Evolutionary conservation across 2,797 vertebrate genomes (phyloP).

Genomic region (Sebastolobus alascanus): DNA sequence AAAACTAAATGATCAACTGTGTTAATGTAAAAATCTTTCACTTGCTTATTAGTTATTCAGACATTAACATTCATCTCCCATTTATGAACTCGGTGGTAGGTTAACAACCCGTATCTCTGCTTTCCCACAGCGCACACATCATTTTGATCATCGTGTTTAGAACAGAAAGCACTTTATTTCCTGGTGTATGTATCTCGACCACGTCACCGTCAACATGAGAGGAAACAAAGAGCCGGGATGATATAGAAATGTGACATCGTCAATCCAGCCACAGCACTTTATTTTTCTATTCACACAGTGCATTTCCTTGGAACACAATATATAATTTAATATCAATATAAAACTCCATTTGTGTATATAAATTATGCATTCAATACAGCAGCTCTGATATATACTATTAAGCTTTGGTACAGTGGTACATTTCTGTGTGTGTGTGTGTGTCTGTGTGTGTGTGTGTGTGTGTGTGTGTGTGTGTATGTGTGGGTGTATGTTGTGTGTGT

Average conservation of each 20-base stretch:
- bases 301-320: conserved; percentile 92
- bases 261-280: conserved; percentile 91
- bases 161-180: conserved; percentile 10
- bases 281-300: conserved; percentile 92
- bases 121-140: conserved; percentile 1
- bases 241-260: conserved; percentile 91
- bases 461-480: conserved; percentile 17
- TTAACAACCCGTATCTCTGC: conserved; percentile 4
- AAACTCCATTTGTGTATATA: conserved; percentile 93
- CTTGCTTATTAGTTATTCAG: conserved; percentile 8
- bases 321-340: conserved; percentile 91
- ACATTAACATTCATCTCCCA: not conserved
- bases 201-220: not conserved
- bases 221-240: conserved; percentile 51
- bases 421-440: conserved; percentile 49
- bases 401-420: conserved; percentile 94
- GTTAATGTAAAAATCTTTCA: not conserved
- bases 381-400: conserved; percentile 84
- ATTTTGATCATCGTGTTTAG: not conserved
- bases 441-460: conserved; percentile 33
- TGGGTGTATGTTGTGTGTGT: conserved; percentile 27
- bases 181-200: not conserved
- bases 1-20: conserved; percentile 2
- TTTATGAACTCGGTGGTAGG: conserved; percentile 17
- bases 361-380: conserved; percentile 95